Base-by-base conservation (phyloP, 2,797 vertebrate genomes). In the Anableps anableps region DNA sequence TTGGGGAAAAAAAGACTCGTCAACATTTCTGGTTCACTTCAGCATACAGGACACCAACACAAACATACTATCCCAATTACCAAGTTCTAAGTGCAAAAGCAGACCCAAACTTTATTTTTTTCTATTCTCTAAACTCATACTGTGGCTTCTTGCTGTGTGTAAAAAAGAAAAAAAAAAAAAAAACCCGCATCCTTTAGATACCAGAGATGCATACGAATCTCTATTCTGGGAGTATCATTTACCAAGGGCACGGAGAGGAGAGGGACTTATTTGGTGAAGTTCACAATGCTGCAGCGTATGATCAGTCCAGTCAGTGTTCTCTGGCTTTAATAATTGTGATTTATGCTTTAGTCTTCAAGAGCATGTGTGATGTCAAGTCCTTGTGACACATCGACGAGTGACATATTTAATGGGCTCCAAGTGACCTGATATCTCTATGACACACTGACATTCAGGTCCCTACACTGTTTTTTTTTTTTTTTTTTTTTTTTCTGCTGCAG, bases 251-350 rank as follows among this genome's bases (percentile, higher is more conserved):
- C 83, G 88, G 77, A 83, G 80, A 83, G 82, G 85, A 88, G 85
- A 83, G 76, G 83, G 80, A 86, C 84, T 90, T 88, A 90, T 94
- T 93, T 89, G 85, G 86, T 92, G 89, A 92, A 85, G 87, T 89
- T 91, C 83, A 76, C 88, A 74, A 60, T 71, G 79, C 77, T 87
- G 83, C 76, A 64, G 79, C 77, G 82, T 43, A 82, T 58, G 73
- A 88, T 80, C 89, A 84, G 86, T 85, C 78, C 88, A 92, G 92
- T 87, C 91, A 88, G 85, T 90, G 86, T 94, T 94, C 92, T 93
- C 83, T 77, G 87, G 90, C 89, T 88, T 91, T 91, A 93, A 88
- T 95, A 93, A 95, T 94, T 94, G 92, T 95, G 94, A 96, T 96
- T 95, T 95, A 95, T 96, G 87, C 82, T 88, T 83, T 72, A 84